Evolutionary conservation across 2,888 invertebrate species (phyloP), one percentile per base, ranked within the genome.

Genomic region (Ischnura elegans): DNA sequence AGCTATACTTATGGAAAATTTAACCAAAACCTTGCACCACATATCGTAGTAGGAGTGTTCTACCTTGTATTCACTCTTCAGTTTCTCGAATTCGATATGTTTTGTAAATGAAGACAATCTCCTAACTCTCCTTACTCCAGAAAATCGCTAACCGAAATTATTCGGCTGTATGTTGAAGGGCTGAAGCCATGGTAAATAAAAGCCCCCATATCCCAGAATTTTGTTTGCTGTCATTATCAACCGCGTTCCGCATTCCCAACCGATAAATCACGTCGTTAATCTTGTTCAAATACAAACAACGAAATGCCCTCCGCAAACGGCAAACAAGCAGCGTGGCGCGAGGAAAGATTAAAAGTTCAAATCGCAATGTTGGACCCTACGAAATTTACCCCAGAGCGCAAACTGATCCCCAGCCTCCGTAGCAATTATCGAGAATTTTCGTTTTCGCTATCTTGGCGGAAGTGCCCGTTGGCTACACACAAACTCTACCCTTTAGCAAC

Each of bases 281-380:
- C 36, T 76, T 76, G 36, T 66, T 36, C 36, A 76, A 76, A 76
- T 76, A 76, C 76, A 76, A 76, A 76, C 76, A 76, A 36, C 36
- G 36, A 76, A 76, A 76, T 76, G 76, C 76, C 10, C 36, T 76
- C 76, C 76, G 16, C 76, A 76, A 76, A 76, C 29, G 29, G 76
- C 5, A 36, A 36, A 76, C 76, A 76, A 76, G 76, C 76, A 76
- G 76, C 36, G 2, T 16, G 76, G 36, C 6, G 6, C 29, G 25
- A 16, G 25, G 76, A 36, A 76, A 76, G 36, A 76, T 76, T 76
- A 76, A 76, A 76, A 36, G 76, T 76, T 76, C 36, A 76, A 36
- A 76, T 19, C 61, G 61, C 21, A 6, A 61, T 2, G 76, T 5
- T 10, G 29, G 76, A 13, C 10, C 76, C 76, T 76, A 36, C 36